Base-by-base conservation (phyloP, 2,888 invertebrate species). In the Meliscaeva auricollis region DNA sequence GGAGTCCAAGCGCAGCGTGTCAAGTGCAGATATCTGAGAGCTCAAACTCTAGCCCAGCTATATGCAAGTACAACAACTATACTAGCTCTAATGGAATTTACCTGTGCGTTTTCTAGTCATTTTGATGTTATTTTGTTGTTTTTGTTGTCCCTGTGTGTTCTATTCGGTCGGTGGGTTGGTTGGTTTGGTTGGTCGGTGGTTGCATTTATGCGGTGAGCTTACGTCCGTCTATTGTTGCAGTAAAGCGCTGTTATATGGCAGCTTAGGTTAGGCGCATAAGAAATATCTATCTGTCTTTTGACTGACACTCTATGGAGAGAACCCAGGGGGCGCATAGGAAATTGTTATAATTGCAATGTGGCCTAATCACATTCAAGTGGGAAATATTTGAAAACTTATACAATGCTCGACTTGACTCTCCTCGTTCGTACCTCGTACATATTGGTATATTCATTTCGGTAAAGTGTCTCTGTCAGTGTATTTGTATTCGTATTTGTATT, bases 11-110 rank as follows among this genome's bases (percentile, higher is more conserved):
- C 50, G 72, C 77, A 82, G 52, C 70, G 41, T 84, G 84, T 84
- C 84, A 84, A 84, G 84, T 80, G 84, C 84, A 84, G 70, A 80
- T 73, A 76, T 66, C 66, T 9, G 20, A 75, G 69, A 80, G 54
- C 50, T 66, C n/a, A 32, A 32, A 66, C 48, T 30, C 15, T 20
- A 38, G 9, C 11, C 26, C 20, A 30, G 15, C 54, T 11, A 7
- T 5, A n/a, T 4, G 3, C 46, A 15, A n/a, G n/a, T n/a, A n/a
- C n/a, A n/a, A n/a, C n/a, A n/a, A n/a, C 54, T 7, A 17, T 35
- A 13, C 41, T 17, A 13, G 17, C 9, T 17, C 38, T 64, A 66
- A 76, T 82, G 76, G 48, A 50, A 50, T 66, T 77, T 82, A 77
- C 72, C 72, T 77, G 77, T 82, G 73, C 82, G 72, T 66, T 64